phyloP scores from a whole-genome alignment of 1,140 invertebrate genomes.

The Frieseomelitta varia region DNA sequence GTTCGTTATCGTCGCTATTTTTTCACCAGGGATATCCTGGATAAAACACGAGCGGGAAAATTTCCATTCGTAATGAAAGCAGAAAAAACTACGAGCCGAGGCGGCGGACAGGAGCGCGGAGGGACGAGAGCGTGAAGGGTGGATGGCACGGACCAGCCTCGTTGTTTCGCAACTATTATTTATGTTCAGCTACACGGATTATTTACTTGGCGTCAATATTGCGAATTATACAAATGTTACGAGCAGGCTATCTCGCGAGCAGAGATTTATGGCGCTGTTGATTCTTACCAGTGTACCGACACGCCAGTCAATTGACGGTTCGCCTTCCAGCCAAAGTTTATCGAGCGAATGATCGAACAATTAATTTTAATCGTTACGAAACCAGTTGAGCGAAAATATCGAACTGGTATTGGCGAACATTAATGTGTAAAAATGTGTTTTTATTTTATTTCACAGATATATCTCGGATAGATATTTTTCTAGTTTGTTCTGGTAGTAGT shows the following conservation, averaged over 20 bases:
- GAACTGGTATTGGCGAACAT: background rate
- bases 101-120: background rate
- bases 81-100: constrained; percentile 54
- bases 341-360: constrained; percentile 9
- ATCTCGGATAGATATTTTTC: too few species aligned
- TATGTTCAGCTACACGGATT: constrained; percentile 15
- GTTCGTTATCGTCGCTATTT: constrained; percentile 50
- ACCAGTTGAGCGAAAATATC: background rate
- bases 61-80: constrained; percentile 64
- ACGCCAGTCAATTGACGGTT: background rate
- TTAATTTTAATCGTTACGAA: constrained; percentile 13
- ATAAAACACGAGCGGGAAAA: constrained; percentile 49
- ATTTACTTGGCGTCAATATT: constrained; percentile 18
- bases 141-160: background rate
- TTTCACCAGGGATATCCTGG: constrained; percentile 35
- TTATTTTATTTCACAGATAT: background rate
- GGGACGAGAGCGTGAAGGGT: background rate
- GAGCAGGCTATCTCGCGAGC: background rate
- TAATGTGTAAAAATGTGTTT: background rate
- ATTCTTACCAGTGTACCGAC: background rate
- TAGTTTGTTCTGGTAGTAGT: too few species aligned
- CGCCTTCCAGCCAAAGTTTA: background rate
- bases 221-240: constrained; percentile 35
- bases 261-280: background rate
- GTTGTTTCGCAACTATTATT: constrained; percentile 13